phyloP scores from a whole-genome alignment of 1,140 invertebrate genomes.

The Andricus grossulariae region DNA sequence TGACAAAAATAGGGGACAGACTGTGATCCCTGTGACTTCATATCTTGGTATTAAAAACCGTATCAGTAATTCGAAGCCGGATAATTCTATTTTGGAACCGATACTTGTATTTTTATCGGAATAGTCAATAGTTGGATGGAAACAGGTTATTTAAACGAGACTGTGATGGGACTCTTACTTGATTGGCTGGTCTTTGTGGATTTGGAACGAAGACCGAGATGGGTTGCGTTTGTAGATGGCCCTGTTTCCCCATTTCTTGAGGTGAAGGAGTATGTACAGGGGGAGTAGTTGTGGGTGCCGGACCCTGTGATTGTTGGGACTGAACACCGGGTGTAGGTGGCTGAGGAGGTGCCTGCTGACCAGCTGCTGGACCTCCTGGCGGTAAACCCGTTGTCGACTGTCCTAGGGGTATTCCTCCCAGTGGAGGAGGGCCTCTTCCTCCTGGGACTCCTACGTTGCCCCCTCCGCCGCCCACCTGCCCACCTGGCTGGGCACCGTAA shows the following conservation, averaged over 20 bases:
- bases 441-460: constrained; percentile 69
- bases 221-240: constrained; percentile 64
- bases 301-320: constrained; percentile 63
- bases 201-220: constrained; percentile 61
- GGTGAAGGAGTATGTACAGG: constrained; percentile 65
- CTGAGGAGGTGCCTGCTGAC: constrained; percentile 64
- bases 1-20: too few species aligned
- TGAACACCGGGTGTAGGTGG: constrained; percentile 64
- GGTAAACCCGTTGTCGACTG: constrained; percentile 67
- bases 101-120: too few species aligned
- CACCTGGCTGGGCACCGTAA: constrained; percentile 72
- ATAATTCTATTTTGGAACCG: too few species aligned
- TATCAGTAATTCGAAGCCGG: too few species aligned
- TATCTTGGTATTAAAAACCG: too few species aligned
- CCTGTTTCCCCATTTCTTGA: constrained; percentile 72
- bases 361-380: constrained; percentile 62
- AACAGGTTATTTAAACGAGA: background rate
- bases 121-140: too few species aligned
- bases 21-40: too few species aligned
- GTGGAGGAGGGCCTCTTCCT: constrained; percentile 68
- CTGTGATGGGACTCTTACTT: constrained; percentile 42
- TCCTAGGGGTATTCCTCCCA: constrained; percentile 67
- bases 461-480: constrained; percentile 71
- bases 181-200: constrained; percentile 57
- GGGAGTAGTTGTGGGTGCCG: constrained; percentile 65